Conservation (phyloP, 23 tunicate genomes). For the Ascidia mentula region DNA sequence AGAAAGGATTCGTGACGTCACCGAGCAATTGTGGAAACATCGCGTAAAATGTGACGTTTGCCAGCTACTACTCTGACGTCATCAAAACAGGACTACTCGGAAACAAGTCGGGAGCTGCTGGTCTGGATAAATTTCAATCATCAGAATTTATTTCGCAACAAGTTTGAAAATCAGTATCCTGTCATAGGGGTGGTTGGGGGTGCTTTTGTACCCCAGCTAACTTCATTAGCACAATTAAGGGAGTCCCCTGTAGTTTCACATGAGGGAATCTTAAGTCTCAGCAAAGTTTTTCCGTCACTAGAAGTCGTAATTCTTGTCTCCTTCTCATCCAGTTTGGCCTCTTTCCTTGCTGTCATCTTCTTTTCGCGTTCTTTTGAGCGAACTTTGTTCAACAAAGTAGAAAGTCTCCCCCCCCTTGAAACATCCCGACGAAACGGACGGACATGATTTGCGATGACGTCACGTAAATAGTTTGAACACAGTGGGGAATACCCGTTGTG, state of each 20-base stretch:
- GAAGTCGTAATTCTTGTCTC: not conserved
- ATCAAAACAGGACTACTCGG: too few relatives aligned
- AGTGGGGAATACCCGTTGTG: not conserved
- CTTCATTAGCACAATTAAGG: not conserved
- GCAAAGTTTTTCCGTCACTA: not conserved
- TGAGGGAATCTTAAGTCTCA: not conserved
- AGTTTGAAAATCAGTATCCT: too few relatives aligned
- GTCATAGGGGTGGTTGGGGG: not conserved
- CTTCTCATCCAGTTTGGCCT: not conserved
- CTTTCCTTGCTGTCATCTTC: not conserved
- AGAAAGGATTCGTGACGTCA: too few relatives aligned
- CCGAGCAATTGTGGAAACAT: too few relatives aligned
- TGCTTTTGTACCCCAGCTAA: not conserved
- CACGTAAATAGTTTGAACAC: too few relatives aligned
- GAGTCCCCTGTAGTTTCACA: not conserved
- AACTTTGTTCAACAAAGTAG: not conserved
- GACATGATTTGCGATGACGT: too few relatives aligned
- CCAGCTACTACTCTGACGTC: too few relatives aligned
- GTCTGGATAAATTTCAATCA: too few relatives aligned
- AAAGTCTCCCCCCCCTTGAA: not conserved
- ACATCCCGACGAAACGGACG: not conserved
- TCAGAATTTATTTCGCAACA: too few relatives aligned
- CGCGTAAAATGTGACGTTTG: too few relatives aligned
- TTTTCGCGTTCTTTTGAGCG: not conserved
- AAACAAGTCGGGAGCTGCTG: too few relatives aligned